phyloP scores from a whole-genome alignment of 2,888 invertebrate species.

The Coremacera marginata region DNA sequence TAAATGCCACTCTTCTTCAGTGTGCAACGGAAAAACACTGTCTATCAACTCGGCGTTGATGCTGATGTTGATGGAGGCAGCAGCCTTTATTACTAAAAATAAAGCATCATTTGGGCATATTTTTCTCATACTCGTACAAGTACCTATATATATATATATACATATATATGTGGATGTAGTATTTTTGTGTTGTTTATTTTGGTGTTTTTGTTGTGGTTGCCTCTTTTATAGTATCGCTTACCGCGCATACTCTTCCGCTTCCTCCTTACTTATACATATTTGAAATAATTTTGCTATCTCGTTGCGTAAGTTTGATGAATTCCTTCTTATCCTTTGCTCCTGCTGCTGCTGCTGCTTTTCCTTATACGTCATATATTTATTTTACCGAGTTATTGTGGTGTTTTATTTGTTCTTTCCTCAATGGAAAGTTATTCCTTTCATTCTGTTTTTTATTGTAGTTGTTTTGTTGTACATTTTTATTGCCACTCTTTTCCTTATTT shows the following conservation, averaged over 20 bases:
- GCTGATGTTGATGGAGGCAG: constrained; percentile 9
- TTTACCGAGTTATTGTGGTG: too few relatives aligned
- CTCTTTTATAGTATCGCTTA: not conserved
- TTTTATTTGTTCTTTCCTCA: too few relatives aligned
- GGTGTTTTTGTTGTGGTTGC: not conserved
- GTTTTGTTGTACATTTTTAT: too few relatives aligned
- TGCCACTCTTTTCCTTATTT: not conserved
- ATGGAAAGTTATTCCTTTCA: too few relatives aligned
- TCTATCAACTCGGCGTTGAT: constrained; percentile 24
- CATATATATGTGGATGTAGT: not conserved
- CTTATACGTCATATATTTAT: too few relatives aligned
- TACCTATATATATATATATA: too few relatives aligned
- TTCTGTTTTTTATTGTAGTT: too few relatives aligned
- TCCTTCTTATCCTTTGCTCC: constrained; percentile 12
- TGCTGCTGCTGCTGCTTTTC: not conserved
- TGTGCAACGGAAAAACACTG: constrained; percentile 6
- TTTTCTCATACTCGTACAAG: not conserved
- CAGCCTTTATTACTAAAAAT: constrained; percentile 19
- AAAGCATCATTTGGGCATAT: constrained; percentile 19
- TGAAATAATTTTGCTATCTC: not conserved
- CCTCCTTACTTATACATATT: too few relatives aligned
- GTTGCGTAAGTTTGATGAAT: constrained; percentile 17
- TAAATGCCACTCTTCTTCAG: not conserved
- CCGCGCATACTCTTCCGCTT: too few relatives aligned
- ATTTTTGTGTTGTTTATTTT: not conserved